A percentile compares a stretch with the other conserved stretches of the same genome.
phyloP scores from a whole-genome alignment of 2,888 invertebrate species.

The Drosophila aldrichi region DNA sequence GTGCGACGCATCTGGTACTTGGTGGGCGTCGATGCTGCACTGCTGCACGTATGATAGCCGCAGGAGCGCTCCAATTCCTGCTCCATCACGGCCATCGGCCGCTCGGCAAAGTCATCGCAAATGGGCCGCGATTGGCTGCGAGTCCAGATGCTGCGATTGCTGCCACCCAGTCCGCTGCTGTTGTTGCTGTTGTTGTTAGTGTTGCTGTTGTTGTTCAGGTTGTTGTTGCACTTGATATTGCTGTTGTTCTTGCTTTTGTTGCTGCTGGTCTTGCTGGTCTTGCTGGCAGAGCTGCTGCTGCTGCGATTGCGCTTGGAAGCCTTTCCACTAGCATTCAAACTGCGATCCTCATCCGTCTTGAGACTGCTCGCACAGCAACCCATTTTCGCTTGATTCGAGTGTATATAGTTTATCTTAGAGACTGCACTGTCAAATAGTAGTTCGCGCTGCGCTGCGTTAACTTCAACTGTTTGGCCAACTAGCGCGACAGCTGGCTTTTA shows the following conservation, averaged over 20 bases:
- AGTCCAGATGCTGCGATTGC: conserved; percentile 58
- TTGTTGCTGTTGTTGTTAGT: conserved; percentile 21
- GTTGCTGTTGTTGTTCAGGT: conserved; percentile 12
- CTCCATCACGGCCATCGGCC: conserved; percentile 24
- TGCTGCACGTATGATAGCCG: conserved; percentile 69
- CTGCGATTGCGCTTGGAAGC: conserved; percentile 32
- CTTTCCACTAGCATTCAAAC: conserved; percentile 31
- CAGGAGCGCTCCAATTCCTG: conserved; percentile 51
- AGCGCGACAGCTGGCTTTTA: conserved; percentile 40
- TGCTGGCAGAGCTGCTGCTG: conserved; percentile 5
- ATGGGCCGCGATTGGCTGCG: conserved; percentile 63
- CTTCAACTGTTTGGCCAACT: conserved; percentile 48
- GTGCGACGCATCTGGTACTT: conserved; percentile 48
- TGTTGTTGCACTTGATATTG: conserved; percentile 40
- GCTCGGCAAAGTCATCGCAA: conserved; percentile 80
- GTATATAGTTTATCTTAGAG: neutral
- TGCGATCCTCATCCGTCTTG: conserved; percentile 38
- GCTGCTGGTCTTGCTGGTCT: conserved; percentile 12
- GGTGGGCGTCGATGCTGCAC: conserved; percentile 57
- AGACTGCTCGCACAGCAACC: conserved; percentile 76
- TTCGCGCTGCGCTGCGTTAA: conserved; percentile 9
- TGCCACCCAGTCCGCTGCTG: conserved; percentile 63
- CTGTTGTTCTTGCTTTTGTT: conserved; percentile 12
- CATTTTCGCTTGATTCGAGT: conserved; percentile 53
- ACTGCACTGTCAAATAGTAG: conserved; percentile 2